Conservation (phyloP, 1,140 invertebrate species). For the Cyclina sinensis region DNA sequence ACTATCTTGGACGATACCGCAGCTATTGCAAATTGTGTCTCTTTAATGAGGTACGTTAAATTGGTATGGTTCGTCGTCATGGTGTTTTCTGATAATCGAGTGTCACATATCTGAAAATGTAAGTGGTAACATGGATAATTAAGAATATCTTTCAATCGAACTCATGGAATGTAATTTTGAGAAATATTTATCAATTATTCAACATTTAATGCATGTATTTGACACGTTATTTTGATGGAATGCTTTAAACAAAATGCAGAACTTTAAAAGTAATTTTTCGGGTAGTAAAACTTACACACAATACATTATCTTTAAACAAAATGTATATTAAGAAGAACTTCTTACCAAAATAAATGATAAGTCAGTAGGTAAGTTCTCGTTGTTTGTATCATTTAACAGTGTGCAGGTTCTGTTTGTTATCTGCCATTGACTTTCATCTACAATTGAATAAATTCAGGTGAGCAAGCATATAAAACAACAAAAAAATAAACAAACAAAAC, state of each 20-base stretch:
- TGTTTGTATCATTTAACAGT: neutral
- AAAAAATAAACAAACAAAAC: no score
- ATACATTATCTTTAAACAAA: no score
- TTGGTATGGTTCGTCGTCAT: neutral
- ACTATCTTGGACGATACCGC: neutral
- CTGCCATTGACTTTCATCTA: constrained; percentile 25
- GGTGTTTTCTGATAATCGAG: neutral
- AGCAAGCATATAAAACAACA: no score
- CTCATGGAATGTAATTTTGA: no score
- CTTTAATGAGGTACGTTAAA: neutral
- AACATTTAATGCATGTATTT: no score
- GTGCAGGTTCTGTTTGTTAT: constrained; percentile 24
- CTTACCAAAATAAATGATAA: neutral
- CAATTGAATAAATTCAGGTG: neutral
- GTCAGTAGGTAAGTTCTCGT: neutral
- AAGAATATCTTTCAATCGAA: neutral
- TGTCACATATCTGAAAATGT: constrained; percentile 5
- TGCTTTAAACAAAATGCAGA: no score
- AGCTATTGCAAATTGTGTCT: constrained; percentile 23
- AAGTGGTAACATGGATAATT: no score
- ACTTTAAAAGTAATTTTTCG: no score
- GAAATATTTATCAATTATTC: no score
- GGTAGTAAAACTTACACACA: no score
- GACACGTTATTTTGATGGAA: no score
- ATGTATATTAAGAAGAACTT: no score